These are phyloP conservation scores for Cataglyphis rosenhaueri DNA, from an alignment of 2,888 invertebrate species.

Conservation along the genomic window DNA sequence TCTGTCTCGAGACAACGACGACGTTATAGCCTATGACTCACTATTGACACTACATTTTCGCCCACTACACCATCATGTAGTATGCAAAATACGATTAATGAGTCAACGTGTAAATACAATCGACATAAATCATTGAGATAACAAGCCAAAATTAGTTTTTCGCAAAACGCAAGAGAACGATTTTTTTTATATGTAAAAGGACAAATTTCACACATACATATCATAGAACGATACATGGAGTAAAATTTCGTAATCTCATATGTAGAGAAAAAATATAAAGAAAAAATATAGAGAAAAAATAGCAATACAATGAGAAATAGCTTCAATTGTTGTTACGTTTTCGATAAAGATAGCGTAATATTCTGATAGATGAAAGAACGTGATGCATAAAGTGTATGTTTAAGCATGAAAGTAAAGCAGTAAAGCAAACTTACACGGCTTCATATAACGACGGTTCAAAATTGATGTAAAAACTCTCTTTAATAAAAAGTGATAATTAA, in stretches of 20 bases:
- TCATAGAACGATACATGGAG: not conserved
- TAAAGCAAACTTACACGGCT: slow-evolving; percentile 11
- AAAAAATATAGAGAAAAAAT: no score
- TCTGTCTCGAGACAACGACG: slow-evolving; percentile 16
- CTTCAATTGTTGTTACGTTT: not conserved
- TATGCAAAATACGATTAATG: not conserved
- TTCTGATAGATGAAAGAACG: not conserved
- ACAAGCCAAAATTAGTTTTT: not conserved
- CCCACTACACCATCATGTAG: not conserved
- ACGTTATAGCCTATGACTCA: slow-evolving; percentile 28
- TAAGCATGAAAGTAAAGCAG: slow-evolving; percentile 25
- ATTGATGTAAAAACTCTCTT: slow-evolving; percentile 51
- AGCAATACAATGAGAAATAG: not conserved
- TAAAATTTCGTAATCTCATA: not conserved
- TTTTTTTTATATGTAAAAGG: not conserved
- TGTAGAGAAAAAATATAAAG: not conserved
- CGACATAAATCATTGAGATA: slow-evolving; percentile 5
- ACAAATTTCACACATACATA: no score
- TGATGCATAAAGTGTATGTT: not conserved
- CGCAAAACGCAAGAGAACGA: not conserved
- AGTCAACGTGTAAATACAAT: not conserved
- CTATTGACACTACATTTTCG: slow-evolving; percentile 6
- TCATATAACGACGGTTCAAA: slow-evolving; percentile 20
- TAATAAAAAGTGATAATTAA: slow-evolving; percentile 64
- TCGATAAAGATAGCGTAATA: slow-evolving; percentile 12